Evolutionary conservation across 2,797 vertebrate genomes (phyloP).

Genomic region (Macrochelys suwanniensis): DNA sequence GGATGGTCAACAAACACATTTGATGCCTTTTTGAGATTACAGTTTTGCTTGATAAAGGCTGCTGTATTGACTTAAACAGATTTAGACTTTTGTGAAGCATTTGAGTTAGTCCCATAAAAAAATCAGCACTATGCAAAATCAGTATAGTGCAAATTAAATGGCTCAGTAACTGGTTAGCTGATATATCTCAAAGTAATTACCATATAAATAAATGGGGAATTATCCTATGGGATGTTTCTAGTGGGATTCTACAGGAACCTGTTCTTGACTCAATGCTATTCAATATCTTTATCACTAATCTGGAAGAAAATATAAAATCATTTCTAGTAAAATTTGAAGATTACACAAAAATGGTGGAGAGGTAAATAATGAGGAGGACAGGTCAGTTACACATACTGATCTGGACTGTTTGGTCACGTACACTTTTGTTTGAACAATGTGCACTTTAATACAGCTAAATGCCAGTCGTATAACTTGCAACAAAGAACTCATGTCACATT

Average conservation of each 20-base stretch:
- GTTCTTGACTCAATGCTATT: neutral
- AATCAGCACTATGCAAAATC: neutral
- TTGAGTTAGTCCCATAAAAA: neutral
- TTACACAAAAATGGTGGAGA: neutral
- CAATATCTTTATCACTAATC: neutral
- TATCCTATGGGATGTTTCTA: neutral
- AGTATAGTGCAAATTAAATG: neutral
- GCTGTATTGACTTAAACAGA: neutral
- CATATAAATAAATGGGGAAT: neutral
- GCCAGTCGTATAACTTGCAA: neutral
- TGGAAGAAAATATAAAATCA: neutral
- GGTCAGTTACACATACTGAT: neutral
- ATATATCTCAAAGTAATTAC: neutral
- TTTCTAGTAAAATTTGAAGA: neutral
- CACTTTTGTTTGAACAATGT: neutral
- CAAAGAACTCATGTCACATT: neutral
- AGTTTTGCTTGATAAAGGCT: neutral
- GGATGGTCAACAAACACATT: neutral
- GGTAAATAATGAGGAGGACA: neutral
- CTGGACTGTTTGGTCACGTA: neutral
- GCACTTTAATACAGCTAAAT: neutral
- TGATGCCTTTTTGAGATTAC: neutral
- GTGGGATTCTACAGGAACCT: neutral
- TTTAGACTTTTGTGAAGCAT: neutral
- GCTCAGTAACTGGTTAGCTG: neutral